phyloP scores from a whole-genome alignment of 2,888 invertebrate species.

The Idaea dimidiata region DNA sequence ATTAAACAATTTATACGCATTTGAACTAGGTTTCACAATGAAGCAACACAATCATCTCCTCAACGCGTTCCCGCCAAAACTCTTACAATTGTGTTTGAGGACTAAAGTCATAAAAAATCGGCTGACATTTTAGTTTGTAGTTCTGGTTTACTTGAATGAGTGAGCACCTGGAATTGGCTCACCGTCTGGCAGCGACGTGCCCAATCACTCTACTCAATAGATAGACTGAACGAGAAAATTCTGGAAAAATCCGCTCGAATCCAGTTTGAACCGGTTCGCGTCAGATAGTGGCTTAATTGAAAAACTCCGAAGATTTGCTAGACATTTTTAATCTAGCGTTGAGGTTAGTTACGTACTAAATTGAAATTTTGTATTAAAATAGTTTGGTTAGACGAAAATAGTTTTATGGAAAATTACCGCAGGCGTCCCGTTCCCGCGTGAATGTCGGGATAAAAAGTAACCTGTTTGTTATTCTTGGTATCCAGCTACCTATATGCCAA shows the following conservation, averaged over 20 bases:
- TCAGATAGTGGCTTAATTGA: constrained; percentile 5
- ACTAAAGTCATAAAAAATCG: too few species aligned
- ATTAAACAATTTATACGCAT: too few species aligned
- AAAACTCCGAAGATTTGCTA: constrained; percentile 3
- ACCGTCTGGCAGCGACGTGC: constrained; percentile 2
- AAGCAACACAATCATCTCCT: too few species aligned
- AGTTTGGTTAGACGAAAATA: neutral
- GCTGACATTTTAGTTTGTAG: neutral
- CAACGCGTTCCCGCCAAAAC: too few species aligned
- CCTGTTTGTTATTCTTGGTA: too few species aligned
- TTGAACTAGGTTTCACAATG: too few species aligned
- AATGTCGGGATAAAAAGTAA: too few species aligned
- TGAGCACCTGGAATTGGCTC: neutral
- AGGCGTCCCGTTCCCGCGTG: too few species aligned
- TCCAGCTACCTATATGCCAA: too few species aligned
- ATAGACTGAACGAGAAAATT: neutral
- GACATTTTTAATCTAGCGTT: neutral
- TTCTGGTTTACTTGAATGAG: neutral
- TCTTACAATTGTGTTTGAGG: too few species aligned
- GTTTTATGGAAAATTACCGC: too few species aligned
- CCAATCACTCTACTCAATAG: constrained; percentile 2
- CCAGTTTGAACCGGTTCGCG: constrained; percentile 1
- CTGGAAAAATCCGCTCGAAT: neutral
- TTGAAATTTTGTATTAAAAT: neutral
- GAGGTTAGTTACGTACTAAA: neutral